Evolutionary conservation across 2,888 invertebrate species (phyloP).

Genomic region (Sycophila texana): DNA sequence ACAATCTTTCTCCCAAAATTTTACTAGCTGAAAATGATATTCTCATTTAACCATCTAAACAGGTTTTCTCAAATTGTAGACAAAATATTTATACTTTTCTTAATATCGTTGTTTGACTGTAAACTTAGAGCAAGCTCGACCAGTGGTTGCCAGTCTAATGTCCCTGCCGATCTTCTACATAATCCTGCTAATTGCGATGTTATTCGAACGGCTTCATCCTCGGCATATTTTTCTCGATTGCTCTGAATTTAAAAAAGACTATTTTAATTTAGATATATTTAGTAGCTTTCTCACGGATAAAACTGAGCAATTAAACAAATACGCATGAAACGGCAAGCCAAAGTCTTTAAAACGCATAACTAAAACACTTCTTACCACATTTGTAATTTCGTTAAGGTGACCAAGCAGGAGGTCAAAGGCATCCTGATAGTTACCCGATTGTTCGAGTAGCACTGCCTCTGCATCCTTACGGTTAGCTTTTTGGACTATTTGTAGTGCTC

Average conservation of each 20-base stretch:
- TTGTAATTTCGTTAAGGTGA: slow-evolving; percentile 59
- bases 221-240: slow-evolving; percentile 55
- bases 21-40: slow-evolving; percentile 62
- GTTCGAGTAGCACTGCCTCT: slow-evolving; percentile 85
- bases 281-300: too few relatives aligned
- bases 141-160: slow-evolving; percentile 73
- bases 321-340: too few relatives aligned
- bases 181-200: slow-evolving; percentile 69
- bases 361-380: slow-evolving; percentile 44
- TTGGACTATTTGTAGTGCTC: slow-evolving; percentile 81
- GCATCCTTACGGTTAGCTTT: slow-evolving; percentile 81
- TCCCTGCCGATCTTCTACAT: slow-evolving; percentile 72
- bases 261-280: not conserved
- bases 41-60: not conserved
- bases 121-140: slow-evolving; percentile 70
- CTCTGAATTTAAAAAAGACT: slow-evolving; percentile 59
- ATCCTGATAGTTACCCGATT: slow-evolving; percentile 83
- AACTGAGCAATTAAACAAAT: too few relatives aligned
- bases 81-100: slow-evolving; percentile 42
- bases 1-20: slow-evolving; percentile 68
- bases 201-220: slow-evolving; percentile 65
- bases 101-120: slow-evolving; percentile 59
- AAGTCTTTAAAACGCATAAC: too few relatives aligned
- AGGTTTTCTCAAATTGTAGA: not conserved
- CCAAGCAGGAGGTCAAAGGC: slow-evolving; percentile 82